Conservation (phyloP, 2,888 invertebrate genomes). For the Hecatera dysodea region DNA sequence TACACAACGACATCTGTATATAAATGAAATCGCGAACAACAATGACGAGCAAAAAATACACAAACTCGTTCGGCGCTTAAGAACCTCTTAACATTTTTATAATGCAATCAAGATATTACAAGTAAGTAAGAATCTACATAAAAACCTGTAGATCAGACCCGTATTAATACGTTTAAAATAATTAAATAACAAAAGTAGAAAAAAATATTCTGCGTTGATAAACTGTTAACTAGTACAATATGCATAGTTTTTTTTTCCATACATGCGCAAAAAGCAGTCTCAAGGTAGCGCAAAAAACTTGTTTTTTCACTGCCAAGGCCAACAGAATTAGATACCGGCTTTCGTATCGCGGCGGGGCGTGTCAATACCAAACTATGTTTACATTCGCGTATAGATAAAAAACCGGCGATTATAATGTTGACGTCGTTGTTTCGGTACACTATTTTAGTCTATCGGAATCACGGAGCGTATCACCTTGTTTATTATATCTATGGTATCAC, state of each 20-base stretch:
- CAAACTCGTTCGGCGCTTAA: slow-evolving; percentile 56
- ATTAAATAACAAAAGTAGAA: slow-evolving; percentile 37
- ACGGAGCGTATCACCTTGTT: no score
- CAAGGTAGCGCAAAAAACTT: slow-evolving; percentile 83
- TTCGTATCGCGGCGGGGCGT: slow-evolving; percentile 82
- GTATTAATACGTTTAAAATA: slow-evolving; percentile 28
- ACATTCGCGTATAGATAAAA: slow-evolving; percentile 82
- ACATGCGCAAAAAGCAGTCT: slow-evolving; percentile 76
- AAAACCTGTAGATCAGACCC: slow-evolving; percentile 35
- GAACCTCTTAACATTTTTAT: slow-evolving; percentile 53
- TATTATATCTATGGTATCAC: no score
- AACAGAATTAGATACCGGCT: slow-evolving; percentile 87
- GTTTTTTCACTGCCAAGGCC: slow-evolving; percentile 90
- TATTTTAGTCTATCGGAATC: slow-evolving; percentile 35
- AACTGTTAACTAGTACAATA: slow-evolving; percentile 59
- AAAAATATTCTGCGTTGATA: slow-evolving; percentile 48
- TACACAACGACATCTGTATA: slow-evolving; percentile 29
- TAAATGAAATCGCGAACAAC: slow-evolving; percentile 55
- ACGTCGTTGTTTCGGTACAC: slow-evolving; percentile 54
- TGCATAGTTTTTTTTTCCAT: slow-evolving; percentile 69
- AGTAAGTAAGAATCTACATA: slow-evolving; percentile 32
- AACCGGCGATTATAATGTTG: slow-evolving; percentile 72
- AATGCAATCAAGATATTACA: slow-evolving; percentile 48
- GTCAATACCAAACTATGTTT: slow-evolving; percentile 86
- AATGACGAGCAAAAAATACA: slow-evolving; percentile 39